Conservation (phyloP, 2,113 vertebrate genomes). For the Nipponia nippon region DNA sequence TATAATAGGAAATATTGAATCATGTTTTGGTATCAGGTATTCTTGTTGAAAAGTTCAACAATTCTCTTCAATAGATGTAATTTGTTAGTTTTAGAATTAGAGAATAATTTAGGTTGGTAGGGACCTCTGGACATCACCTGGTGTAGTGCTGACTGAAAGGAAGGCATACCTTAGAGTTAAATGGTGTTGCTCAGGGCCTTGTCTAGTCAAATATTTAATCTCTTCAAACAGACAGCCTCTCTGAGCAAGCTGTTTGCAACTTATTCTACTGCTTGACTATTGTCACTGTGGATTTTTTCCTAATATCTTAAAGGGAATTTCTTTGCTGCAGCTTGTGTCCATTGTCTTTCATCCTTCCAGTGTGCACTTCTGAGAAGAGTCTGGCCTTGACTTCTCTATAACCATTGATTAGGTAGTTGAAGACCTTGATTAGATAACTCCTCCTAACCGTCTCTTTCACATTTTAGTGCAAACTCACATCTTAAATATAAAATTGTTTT, state of each 20-base stretch:
- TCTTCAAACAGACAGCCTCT: background rate
- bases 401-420: background rate
- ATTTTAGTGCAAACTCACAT: background rate
- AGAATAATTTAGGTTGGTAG: background rate
- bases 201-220: background rate
- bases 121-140: background rate
- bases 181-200: background rate
- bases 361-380: background rate
- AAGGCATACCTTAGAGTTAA: background rate
- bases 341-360: background rate
- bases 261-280: background rate
- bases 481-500: background rate
- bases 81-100: background rate
- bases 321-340: background rate
- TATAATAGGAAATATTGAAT: background rate
- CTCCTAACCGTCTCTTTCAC: background rate
- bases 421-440: background rate
- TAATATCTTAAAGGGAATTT: background rate
- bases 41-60: background rate
- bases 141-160: background rate
- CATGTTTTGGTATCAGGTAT: background rate
- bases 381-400: background rate
- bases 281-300: background rate
- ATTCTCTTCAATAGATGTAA: background rate
- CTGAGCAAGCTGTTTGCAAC: background rate